Base-by-base conservation (phyloP, 1,140 invertebrate genomes). In the Cheumatopsyche charites region DNA sequence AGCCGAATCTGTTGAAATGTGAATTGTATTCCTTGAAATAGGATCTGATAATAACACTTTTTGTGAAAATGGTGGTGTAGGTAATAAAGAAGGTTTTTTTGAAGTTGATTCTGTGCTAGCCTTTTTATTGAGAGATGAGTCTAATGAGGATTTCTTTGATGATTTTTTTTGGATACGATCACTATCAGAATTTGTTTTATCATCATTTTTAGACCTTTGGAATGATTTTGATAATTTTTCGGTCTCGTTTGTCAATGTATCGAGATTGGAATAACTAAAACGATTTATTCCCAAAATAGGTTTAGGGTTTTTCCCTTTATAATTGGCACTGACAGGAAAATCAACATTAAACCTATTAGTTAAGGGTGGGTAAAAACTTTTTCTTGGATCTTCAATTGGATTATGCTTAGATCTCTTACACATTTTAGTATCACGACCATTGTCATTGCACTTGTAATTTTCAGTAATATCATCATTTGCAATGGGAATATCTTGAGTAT, bases 221-320 rank as follows among this genome's bases (percentile, higher is more conserved):
- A 36, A 36, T 36, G 29, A 9, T 36, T 4, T 36, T 3, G 29
- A 9, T 4, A 9, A 9, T 36, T 36, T 3, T 36, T 36, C 29
- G 9, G 3, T 36, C 29, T 4, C 9, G 9, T 36, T 9, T 3
- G 9, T 36, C 3, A 9, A 9, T 9, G 29, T 4, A 36, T 36
- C 29, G 3, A 36, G 9, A 36, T n/a, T n/a, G n/a, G n/a, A n/a
- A n/a, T n/a, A n/a, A n/a, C n/a, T n/a, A n/a, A n/a, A n/a, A n/a
- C n/a, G n/a, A n/a, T n/a, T n/a, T n/a, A n/a, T n/a, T n/a, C 63
- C 63, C 2, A 67, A 47, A 7, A 71, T 21, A 19, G 73, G 70
- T 68, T 74, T 74, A 49, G 73, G 73, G 61, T 72, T 68, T 69
- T 68, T 68, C 5, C 73, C 73, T 69, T 45, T 71, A 66, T 74